A percentile compares a stretch with the other conserved stretches of the same genome.
These are phyloP conservation scores for Acanthurus leucopareius DNA, from an alignment of 2,797 vertebrate genomes.

Conservation along the genomic window DNA sequence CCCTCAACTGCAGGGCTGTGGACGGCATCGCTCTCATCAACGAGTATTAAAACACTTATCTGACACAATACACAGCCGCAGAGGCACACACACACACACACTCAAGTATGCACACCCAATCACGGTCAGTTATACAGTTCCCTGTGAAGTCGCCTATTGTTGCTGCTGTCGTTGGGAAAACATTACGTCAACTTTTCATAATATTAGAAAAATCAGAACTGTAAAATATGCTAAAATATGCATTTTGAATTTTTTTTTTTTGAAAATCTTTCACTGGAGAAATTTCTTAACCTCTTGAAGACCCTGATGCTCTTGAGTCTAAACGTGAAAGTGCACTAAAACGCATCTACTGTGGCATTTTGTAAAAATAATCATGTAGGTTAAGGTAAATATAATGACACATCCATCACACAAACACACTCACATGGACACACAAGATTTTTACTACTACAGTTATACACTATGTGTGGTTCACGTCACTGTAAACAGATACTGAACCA, in stretches of 20 bases:
- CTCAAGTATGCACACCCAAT: slow-evolving; percentile 6
- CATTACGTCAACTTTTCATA: background rate
- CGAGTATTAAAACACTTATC: slow-evolving; percentile 52
- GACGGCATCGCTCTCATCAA: slow-evolving; percentile 52
- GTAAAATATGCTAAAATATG: background rate
- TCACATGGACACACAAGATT: slow-evolving; percentile 5
- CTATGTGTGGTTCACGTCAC: slow-evolving; percentile 18
- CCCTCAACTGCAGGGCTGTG: slow-evolving; percentile 27
- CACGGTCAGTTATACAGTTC: background rate
- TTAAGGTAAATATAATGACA: background rate
- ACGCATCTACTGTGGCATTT: background rate
- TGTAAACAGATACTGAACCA: slow-evolving; percentile 20
- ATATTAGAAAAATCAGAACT: background rate
- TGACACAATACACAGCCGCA: slow-evolving; percentile 30
- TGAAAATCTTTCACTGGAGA: background rate
- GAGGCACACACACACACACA: background rate
- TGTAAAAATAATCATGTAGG: background rate
- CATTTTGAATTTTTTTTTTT: background rate
- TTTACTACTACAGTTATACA: background rate
- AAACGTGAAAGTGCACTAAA: background rate
- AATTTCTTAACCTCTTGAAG: background rate
- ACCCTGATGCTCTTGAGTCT: background rate
- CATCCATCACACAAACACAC: slow-evolving; percentile 1
- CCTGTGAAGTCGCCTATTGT: background rate
- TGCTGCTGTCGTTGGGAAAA: background rate